Conservation (phyloP, 2,888 invertebrate genomes). For the Drosophila anomalipes region DNA sequence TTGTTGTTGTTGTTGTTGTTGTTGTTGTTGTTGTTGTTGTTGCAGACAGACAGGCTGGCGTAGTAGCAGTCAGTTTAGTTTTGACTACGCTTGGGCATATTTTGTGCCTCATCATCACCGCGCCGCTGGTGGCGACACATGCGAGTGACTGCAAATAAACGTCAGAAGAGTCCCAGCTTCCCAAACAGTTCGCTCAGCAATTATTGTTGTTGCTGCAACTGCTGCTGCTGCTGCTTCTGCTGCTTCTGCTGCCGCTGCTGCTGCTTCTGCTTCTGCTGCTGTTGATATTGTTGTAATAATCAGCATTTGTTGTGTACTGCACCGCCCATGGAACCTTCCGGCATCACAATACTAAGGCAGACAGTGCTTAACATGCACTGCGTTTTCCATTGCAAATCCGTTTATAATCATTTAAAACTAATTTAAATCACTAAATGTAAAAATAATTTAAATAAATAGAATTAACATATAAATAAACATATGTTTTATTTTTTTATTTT, state of each 20-base stretch:
- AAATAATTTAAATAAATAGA: not conserved
- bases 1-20: slow-evolving; percentile 23
- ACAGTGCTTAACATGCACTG: slow-evolving; percentile 18
- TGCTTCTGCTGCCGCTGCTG: slow-evolving; percentile 3
- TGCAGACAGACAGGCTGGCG: slow-evolving; percentile 40
- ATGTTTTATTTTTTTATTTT: not conserved
- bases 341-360: slow-evolving; percentile 24
- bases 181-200: slow-evolving; percentile 16
- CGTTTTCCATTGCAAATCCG: not conserved
- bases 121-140: slow-evolving; percentile 75
- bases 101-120: slow-evolving; percentile 73
- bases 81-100: slow-evolving; percentile 65
- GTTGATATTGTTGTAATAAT: slow-evolving; percentile 66
- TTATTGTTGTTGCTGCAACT: slow-evolving; percentile 11
- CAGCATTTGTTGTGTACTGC: slow-evolving; percentile 51
- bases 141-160: slow-evolving; percentile 73
- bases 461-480: not conserved
- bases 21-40: slow-evolving; percentile 27
- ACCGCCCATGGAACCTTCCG: slow-evolving; percentile 35
- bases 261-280: slow-evolving; percentile 21
- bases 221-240: slow-evolving; percentile 4
- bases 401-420: not conserved
- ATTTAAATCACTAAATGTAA: not conserved
- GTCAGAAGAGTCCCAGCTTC: slow-evolving; percentile 43
- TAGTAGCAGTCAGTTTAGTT: slow-evolving; percentile 63